A percentile compares a stretch with the other conserved stretches of the same genome.
Conservation (phyloP, 2,113 vertebrate genomes). For the Campylorhamphus procurvoides region DNA sequence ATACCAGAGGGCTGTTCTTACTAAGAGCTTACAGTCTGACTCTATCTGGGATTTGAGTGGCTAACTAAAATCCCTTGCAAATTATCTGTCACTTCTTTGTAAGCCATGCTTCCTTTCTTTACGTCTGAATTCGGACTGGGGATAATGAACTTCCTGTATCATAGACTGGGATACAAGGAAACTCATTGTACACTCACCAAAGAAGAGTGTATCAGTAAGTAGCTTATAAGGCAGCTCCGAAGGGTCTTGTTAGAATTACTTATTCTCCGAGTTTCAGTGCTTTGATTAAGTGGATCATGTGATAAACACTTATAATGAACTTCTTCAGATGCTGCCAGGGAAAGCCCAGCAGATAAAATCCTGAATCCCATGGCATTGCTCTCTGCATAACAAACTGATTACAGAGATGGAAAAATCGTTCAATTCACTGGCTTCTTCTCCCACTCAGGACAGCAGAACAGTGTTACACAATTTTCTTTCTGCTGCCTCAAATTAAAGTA, state of each 20-base stretch:
- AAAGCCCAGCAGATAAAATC: slow-evolving; percentile 68
- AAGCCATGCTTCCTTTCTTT: slow-evolving; percentile 69
- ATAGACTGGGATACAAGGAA: slow-evolving; percentile 68
- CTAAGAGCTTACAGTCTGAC: background rate
- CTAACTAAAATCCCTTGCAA: slow-evolving; percentile 65
- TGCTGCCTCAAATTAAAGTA: slow-evolving; percentile 24
- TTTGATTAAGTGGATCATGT: slow-evolving; percentile 77
- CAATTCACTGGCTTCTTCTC: slow-evolving; percentile 43
- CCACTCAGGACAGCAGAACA: slow-evolving; percentile 44
- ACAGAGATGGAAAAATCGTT: slow-evolving; percentile 33
- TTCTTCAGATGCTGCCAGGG: slow-evolving; percentile 77
- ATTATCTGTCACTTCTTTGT: slow-evolving; percentile 72
- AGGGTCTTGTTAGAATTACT: slow-evolving; percentile 73
- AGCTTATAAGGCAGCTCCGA: slow-evolving; percentile 72
- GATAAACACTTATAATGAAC: slow-evolving; percentile 73
- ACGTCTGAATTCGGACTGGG: slow-evolving; percentile 50
- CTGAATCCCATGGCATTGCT: slow-evolving; percentile 43
- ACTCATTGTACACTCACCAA: slow-evolving; percentile 70
- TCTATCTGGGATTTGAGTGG: slow-evolving; percentile 41
- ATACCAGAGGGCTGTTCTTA: background rate
- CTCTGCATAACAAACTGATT: slow-evolving; percentile 65
- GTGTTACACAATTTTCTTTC: slow-evolving; percentile 43
- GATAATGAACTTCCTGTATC: slow-evolving; percentile 80
- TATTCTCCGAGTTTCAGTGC: slow-evolving; percentile 71
- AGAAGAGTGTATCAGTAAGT: slow-evolving; percentile 73